A percentile compares a stretch with the other conserved stretches of the same genome.
These are phyloP conservation scores for Trichacis sp. DNA, from an alignment of 2,888 invertebrate species.

Conservation along the genomic window DNA sequence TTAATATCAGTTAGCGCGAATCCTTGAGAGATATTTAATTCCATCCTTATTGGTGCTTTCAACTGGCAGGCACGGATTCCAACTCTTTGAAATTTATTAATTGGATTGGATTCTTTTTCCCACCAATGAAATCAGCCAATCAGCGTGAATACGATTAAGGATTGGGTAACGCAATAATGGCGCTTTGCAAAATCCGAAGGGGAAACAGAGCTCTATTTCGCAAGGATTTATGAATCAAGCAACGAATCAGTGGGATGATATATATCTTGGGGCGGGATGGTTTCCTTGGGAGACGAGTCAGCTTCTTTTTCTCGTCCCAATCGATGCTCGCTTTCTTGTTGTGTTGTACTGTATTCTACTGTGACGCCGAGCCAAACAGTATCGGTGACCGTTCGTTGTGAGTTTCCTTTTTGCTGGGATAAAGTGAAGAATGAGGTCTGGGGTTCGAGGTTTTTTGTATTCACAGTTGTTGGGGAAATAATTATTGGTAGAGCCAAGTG, in stretches of 20 bases:
- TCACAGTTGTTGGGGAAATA: too few relatives aligned
- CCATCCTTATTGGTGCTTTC: neutral
- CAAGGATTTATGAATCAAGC: neutral
- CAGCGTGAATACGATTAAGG: neutral
- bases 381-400: constrained; percentile 71
- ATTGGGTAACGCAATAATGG: neutral
- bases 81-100: neutral
- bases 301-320: constrained; percentile 6
- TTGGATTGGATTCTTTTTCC: neutral
- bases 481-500: too few relatives aligned
- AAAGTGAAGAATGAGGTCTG: too few relatives aligned
- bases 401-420: constrained; percentile 71
- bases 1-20: constrained; percentile 4
- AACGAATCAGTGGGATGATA: neutral
- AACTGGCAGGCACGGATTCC: neutral
- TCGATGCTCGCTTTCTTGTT: constrained; percentile 48
- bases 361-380: constrained; percentile 70
- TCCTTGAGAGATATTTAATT: constrained; percentile 2
- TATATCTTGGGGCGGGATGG: neutral
- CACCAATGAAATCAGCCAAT: neutral
- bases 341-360: constrained; percentile 64
- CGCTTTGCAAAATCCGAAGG: too few relatives aligned
- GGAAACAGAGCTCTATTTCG: neutral
- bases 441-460: too few relatives aligned
- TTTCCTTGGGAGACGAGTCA: neutral